Conservation (phyloP, 1,140 invertebrate genomes). For the Drosophila nigromelanica region DNA sequence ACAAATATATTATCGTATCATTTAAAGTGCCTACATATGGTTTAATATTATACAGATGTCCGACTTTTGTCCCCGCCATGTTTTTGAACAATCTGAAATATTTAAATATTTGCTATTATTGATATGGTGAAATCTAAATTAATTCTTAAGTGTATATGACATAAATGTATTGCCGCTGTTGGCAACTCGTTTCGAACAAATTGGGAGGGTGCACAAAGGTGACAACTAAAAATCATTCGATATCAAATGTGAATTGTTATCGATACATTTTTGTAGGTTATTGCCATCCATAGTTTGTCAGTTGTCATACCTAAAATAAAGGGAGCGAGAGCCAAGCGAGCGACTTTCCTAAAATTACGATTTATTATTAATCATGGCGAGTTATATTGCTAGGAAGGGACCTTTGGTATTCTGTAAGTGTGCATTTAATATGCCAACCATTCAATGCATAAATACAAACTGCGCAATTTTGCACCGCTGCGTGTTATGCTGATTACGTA, state of each 20-base stretch:
- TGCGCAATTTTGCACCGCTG: background rate
- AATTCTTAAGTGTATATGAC: background rate
- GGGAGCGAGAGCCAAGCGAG: conserved; percentile 28
- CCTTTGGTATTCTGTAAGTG: conserved; percentile 81
- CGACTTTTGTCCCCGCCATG: conserved; percentile 78
- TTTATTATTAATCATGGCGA: conserved; percentile 68
- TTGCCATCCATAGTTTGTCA: conserved; percentile 41
- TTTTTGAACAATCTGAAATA: conserved; percentile 77
- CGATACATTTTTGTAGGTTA: conserved; percentile 31
- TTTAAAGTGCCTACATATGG: conserved; percentile 45
- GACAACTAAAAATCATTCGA: background rate
- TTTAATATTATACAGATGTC: conserved; percentile 77
- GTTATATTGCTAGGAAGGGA: conserved; percentile 79
- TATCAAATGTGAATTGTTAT: conserved; percentile 3
- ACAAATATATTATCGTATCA: conserved; percentile 54
- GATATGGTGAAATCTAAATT: background rate
- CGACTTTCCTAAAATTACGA: conserved; percentile 45
- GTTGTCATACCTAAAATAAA: conserved; percentile 67
- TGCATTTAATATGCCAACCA: background rate
- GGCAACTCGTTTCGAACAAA: conserved; percentile 1
- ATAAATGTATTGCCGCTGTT: background rate
- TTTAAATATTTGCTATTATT: conserved; percentile 13
- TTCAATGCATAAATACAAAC: background rate
- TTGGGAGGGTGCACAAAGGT: conserved; percentile 2
- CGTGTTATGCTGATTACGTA: conserved; percentile 75